Base-by-base conservation (phyloP, 2,113 vertebrate genomes). In the Petrocephalus microphthalmus region DNA sequence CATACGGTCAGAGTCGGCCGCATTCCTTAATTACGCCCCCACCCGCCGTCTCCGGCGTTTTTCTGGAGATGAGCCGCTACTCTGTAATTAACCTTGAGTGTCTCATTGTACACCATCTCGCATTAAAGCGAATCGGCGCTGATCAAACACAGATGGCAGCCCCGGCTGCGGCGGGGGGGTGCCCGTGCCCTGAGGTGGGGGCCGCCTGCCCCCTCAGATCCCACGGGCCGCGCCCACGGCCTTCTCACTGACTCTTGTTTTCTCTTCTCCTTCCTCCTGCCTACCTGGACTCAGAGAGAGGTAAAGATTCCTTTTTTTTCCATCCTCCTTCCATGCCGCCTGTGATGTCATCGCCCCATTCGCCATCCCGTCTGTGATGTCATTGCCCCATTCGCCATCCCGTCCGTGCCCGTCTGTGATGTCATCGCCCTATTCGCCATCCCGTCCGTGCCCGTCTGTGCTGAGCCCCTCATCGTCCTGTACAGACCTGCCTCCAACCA, bases 241-340 rank as follows among this genome's bases (percentile, higher is more conserved):
- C 0, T 2, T 56, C 64, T 84, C 11, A 1, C 54, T 90, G 42
- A 89, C 71, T 52, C 83, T 54, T 22, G 47, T 49, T 90, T 85
- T 84, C 74, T 87, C 52, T 90, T 22, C 88, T 81, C 29, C 85
- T 25, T 82, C 64, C 90, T 51, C 93, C 93, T 93, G 96, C 97
- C 95, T 93, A 89, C 95, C 91, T 64, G 97, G 97, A 97, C 89
- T 93, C 95, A 97, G 97, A 96, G 97, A 97, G 95, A 97, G 96
- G 96, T 97, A 97, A 97, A 93, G 20, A 60, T 29, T 81, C 60
- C 15, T 84, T 87, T 56, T 37, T 90, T 89, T 87, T 29, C n/a
- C n/a, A 2, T 85, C 13, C 52, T 37, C 52, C 25, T 56, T 56
- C 7, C 49, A 25, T 25, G 33, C 33, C 56, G 52, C 17, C n/a